Conservation (phyloP, 2,113 vertebrate species). For the Ammodytes dubius region DNA sequence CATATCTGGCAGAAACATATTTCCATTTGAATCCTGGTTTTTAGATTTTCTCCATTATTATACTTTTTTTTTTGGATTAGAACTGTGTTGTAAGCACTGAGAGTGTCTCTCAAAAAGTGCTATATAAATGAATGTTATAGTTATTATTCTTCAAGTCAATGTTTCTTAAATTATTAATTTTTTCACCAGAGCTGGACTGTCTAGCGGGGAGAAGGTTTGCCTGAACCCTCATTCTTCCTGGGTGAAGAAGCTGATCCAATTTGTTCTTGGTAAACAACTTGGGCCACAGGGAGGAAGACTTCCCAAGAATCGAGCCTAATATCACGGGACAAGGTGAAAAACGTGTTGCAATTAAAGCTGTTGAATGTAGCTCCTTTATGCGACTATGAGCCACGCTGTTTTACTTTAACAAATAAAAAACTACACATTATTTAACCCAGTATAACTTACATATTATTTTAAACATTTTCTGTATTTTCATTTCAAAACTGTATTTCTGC, state of each 20-base stretch:
- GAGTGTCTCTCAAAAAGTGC: too few relatives aligned
- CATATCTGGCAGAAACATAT: too few relatives aligned
- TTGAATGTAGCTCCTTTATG: background rate
- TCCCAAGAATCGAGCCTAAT: background rate
- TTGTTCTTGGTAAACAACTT: slow-evolving; percentile 69
- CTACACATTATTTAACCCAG: background rate
- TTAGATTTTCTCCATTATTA: too few relatives aligned
- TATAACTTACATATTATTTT: background rate
- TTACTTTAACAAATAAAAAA: slow-evolving; percentile 6
- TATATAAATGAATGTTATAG: too few relatives aligned
- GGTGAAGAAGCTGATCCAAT: slow-evolving; percentile 82
- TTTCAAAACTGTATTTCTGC: background rate
- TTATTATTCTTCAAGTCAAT: too few relatives aligned
- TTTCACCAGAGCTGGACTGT: slow-evolving; percentile 75
- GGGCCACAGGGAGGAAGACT: background rate
- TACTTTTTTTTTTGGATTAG: too few relatives aligned
- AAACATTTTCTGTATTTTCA: background rate
- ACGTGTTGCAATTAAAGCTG: background rate
- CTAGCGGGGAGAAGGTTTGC: slow-evolving; percentile 78
- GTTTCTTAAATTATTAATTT: background rate
- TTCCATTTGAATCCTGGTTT: too few relatives aligned
- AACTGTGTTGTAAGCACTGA: too few relatives aligned
- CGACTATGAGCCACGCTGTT: slow-evolving; percentile 11
- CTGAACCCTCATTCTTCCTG: slow-evolving; percentile 78
- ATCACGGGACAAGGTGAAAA: background rate